Evolutionary conservation across 1,140 invertebrate genomes (phyloP).

Genomic region (Calosoma granatense): DNA sequence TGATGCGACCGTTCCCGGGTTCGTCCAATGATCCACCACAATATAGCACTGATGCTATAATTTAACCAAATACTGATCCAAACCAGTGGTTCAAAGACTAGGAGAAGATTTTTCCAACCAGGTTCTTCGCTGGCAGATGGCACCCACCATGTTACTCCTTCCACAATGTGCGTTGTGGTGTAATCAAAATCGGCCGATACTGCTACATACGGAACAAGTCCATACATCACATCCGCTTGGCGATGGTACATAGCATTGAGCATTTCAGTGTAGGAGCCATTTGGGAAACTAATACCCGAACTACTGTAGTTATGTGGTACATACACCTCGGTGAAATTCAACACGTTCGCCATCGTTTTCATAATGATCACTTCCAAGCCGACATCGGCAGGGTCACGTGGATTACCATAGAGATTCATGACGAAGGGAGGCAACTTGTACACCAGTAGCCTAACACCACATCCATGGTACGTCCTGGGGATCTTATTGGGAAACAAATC

Average conservation of each 20-base stretch:
- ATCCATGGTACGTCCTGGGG: not conserved
- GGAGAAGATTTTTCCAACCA: not conserved
- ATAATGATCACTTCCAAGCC: slow-evolving; percentile 15
- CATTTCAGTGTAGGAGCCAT: slow-evolving; percentile 13
- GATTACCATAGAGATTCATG: slow-evolving; percentile 10
- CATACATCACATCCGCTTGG: slow-evolving; percentile 14
- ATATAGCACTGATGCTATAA: not conserved
- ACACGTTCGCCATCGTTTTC: not conserved
- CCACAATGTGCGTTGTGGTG: not conserved
- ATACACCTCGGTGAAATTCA: slow-evolving; percentile 12
- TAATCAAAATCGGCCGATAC: not conserved
- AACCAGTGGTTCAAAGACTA: not conserved
- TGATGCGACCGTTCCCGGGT: no score
- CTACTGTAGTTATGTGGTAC: slow-evolving; percentile 2
- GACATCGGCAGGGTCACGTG: not conserved
- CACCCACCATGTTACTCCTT: not conserved
- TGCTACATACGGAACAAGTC: not conserved
- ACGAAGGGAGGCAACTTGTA: slow-evolving; percentile 12
- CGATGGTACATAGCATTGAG: slow-evolving; percentile 10
- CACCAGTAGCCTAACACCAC: slow-evolving; percentile 2
- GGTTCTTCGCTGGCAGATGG: not conserved
- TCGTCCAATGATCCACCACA: not conserved
- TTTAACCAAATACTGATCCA: not conserved
- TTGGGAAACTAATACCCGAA: slow-evolving; percentile 12
- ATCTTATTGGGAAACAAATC: not conserved